These are phyloP conservation scores for Meandrusa payeni DNA, from an alignment of 2,888 invertebrate genomes.

Conservation along the genomic window DNA sequence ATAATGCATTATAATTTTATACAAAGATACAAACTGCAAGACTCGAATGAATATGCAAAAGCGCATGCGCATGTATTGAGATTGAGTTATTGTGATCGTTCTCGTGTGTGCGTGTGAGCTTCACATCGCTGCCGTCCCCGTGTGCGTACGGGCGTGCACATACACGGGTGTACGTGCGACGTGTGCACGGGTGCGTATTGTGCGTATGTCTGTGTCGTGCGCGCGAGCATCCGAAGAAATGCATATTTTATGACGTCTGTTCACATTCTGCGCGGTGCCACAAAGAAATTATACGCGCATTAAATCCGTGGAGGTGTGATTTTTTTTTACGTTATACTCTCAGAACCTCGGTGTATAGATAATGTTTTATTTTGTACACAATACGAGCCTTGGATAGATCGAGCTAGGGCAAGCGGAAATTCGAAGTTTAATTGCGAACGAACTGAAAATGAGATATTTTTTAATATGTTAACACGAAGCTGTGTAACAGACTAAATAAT, in stretches of 20 bases:
- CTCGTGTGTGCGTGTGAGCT: conserved; percentile 48
- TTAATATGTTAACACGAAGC: no score
- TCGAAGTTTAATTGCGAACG: no score
- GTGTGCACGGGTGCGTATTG: conserved; percentile 24
- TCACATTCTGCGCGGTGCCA: conserved; percentile 79
- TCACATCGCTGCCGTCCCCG: conserved; percentile 26
- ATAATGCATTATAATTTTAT: conserved; percentile 81
- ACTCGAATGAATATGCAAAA: conserved; percentile 77
- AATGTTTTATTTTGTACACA: conserved; percentile 11
- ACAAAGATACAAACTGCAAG: conserved; percentile 76
- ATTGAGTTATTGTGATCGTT: conserved; percentile 74
- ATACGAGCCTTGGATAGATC: conserved; percentile 1
- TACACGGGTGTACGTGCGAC: conserved; percentile 27
- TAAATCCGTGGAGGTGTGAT: conserved; percentile 75
- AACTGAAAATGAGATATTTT: no score
- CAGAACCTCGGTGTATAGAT: conserved; percentile 23
- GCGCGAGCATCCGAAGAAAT: conserved; percentile 70
- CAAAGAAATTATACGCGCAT: conserved; percentile 81
- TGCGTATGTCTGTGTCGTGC: conserved; percentile 30
- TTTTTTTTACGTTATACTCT: conserved; percentile 47
- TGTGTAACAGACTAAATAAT: no score
- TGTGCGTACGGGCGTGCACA: conserved; percentile 28
- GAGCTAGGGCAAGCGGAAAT: not conserved
- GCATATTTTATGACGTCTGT: conserved; percentile 81
- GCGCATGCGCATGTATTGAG: conserved; percentile 60